A percentile compares a stretch with the other conserved stretches of the same genome.
These are phyloP conservation scores for Telmatochromis brachygnathus DNA, from an alignment of 2,113 vertebrate genomes.

Conservation along the genomic window DNA sequence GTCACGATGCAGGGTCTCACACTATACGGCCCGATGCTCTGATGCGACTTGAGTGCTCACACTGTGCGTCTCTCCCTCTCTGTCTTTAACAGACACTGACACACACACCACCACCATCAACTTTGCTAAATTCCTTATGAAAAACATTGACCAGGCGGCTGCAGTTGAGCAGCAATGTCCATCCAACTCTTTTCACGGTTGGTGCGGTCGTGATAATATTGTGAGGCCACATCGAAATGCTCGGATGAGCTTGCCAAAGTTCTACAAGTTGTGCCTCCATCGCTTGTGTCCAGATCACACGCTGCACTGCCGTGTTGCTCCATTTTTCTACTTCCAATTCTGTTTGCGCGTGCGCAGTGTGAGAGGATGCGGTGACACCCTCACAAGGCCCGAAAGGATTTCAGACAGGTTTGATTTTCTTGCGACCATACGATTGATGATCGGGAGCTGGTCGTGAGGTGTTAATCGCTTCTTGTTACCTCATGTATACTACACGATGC, in stretches of 20 bases:
- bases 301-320: not conserved
- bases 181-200: not conserved
- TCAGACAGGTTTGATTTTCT: not conserved
- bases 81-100: not conserved
- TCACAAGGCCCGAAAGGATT: not conserved
- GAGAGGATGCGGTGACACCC: not conserved
- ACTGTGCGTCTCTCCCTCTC: not conserved
- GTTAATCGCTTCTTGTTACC: not conserved
- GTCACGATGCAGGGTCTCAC: not conserved
- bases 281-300: not conserved
- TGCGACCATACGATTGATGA: not conserved
- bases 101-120: not conserved
- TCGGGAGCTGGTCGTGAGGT: not conserved
- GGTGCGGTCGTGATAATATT: not conserved
- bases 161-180: not conserved
- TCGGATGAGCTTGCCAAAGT: not conserved
- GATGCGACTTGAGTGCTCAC: fast-evolving
- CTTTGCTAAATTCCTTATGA: not conserved
- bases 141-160: not conserved
- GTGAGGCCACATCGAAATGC: not conserved
- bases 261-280: not conserved
- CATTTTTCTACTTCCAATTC: fast-evolving
- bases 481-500: not conserved
- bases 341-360: not conserved
- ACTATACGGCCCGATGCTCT: not conserved